phyloP scores from a whole-genome alignment of 2,888 invertebrate genomes.

The Sinodicranocentrus sp. region DNA sequence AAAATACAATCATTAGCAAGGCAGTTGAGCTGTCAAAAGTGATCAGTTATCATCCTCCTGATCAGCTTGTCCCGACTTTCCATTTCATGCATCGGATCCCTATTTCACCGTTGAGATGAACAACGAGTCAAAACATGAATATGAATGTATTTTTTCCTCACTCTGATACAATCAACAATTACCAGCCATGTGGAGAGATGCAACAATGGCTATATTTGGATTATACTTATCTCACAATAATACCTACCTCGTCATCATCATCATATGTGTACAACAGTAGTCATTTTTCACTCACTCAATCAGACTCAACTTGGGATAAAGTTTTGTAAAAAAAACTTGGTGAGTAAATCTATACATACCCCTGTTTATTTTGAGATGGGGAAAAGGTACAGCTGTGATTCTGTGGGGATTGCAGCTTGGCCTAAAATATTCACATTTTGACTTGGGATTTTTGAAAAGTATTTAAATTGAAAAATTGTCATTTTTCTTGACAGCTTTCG shows the following conservation, averaged over 20 bases:
- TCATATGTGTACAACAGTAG: too few relatives aligned
- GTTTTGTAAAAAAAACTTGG: too few relatives aligned
- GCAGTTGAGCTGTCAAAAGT: slow-evolving; percentile 3
- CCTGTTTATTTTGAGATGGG: too few relatives aligned
- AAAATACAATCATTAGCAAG: not conserved
- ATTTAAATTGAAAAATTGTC: too few relatives aligned
- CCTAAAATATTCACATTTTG: too few relatives aligned
- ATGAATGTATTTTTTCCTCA: not conserved
- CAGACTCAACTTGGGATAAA: too few relatives aligned
- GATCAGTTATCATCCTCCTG: slow-evolving; percentile 22
- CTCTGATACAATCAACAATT: slow-evolving; percentile 22
- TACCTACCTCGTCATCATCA: slow-evolving; percentile 10
- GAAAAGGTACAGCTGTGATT: too few relatives aligned
- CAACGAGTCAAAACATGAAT: not conserved
- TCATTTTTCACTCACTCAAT: not conserved
- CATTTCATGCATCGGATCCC: too few relatives aligned
- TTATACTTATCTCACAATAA: slow-evolving; percentile 40
- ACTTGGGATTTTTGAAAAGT: too few relatives aligned
- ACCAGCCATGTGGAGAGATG: not conserved
- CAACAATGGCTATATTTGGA: slow-evolving; percentile 59
- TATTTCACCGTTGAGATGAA: not conserved
- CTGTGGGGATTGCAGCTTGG: too few relatives aligned
- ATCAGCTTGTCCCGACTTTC: not conserved
- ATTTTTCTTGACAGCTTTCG: not conserved
- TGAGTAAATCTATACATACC: too few relatives aligned